These are phyloP conservation scores for Phaethon lepturus DNA, from an alignment of 2,113 vertebrate species.

Conservation along the genomic window DNA sequence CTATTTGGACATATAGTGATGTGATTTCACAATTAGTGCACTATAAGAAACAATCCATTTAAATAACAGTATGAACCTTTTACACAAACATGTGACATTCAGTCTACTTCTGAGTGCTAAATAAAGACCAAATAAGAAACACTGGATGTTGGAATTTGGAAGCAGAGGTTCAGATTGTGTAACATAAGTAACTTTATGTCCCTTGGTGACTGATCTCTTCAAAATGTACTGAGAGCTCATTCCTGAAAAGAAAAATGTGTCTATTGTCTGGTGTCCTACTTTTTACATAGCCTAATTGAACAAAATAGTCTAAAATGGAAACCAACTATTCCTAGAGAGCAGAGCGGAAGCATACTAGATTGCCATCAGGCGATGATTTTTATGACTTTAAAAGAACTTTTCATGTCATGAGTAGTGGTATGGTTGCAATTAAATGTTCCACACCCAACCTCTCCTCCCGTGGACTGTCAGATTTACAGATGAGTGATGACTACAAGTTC, in stretches of 20 bases:
- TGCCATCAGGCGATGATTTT: not conserved
- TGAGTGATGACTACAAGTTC: not conserved
- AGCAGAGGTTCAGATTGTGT: not conserved
- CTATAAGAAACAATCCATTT: not conserved
- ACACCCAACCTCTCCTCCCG: not conserved
- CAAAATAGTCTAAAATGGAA: conserved; percentile 4
- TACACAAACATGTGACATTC: rapidly evolving
- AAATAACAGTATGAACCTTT: not conserved
- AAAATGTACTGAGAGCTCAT: not conserved
- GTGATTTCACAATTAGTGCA: not conserved
- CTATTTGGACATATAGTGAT: not conserved
- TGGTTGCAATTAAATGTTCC: not conserved
- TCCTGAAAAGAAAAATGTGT: not conserved
- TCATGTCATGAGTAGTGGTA: not conserved
- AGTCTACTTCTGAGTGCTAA: not conserved
- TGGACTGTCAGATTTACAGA: not conserved
- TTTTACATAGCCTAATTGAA: not conserved
- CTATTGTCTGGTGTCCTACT: conserved; percentile 34
- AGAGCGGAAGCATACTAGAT: not conserved
- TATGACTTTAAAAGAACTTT: not conserved
- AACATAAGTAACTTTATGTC: not conserved
- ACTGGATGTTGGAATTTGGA: not conserved
- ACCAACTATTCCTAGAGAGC: conserved; percentile 23
- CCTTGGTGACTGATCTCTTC: not conserved
- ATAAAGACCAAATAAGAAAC: not conserved